Base-by-base conservation (phyloP, 2,113 vertebrate genomes). In the Dicrurus megarhynchus region DNA sequence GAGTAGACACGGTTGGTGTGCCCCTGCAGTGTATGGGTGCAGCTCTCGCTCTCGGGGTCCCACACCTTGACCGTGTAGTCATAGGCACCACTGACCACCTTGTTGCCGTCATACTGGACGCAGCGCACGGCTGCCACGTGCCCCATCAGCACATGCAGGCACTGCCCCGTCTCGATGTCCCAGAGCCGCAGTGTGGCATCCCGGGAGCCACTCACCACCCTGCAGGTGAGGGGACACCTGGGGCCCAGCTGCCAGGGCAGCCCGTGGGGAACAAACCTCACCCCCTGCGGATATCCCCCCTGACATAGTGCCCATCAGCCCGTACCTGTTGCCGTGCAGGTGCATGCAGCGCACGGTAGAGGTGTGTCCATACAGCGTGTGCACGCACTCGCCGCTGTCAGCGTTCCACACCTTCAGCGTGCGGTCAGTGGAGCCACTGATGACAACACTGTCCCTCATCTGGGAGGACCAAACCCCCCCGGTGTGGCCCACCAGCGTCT, bases 331-430 rank as follows among this genome's bases (percentile, higher is more conserved):
- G 23, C 96, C 97, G 0, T 98, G 97, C 59, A 98, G 59, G 56
- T 98, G 97, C 97, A 98, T 97, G 87, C 97, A 98, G 57, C 97
- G 97, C 90, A 98, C 97, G 0, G 97, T 98, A 11, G 97, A 97
- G 1, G 97, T 97, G 90, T 98, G 97, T 7, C 97, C 97, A 0
- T 98, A 97, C 4, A 97, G 96, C 0, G 97, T 98, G 95, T 98
- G 97, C 63, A 97, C 91, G 0, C 97, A 98, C 28, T 97, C 96
- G 3, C 97, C 97, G 0, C 96, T 97, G 91, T 98, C 97, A 0
- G 97, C 97, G 0, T 97, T 95, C 97, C 97, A 98, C 84, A 98
- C 97, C 50, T 97, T 97, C 18, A 98, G 93, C 0, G 97, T 98
- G 12, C 97, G 96, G 94, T 98, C 97, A 0, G 97, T 98, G 27